phyloP scores from a whole-genome alignment of 1,140 invertebrate species.

The Bradysia coprophila region DNA sequence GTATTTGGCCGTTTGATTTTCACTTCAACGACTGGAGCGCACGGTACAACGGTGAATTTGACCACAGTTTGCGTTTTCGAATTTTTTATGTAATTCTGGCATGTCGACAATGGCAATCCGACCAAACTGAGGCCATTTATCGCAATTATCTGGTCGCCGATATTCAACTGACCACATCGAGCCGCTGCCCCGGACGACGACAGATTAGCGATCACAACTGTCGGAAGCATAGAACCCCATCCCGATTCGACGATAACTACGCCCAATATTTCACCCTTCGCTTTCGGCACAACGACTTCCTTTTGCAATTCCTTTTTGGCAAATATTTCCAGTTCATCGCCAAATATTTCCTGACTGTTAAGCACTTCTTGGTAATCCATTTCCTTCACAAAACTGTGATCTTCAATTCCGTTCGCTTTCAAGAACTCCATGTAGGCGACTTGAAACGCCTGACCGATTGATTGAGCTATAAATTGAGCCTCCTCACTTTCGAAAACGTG shows the following conservation, averaged over 20 bases:
- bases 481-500: slow-evolving; percentile 99
- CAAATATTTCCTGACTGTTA: slow-evolving; percentile 97
- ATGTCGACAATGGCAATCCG: slow-evolving; percentile 89
- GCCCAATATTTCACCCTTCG: slow-evolving; percentile 92
- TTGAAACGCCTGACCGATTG: slow-evolving; percentile 99
- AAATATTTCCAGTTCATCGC: slow-evolving; percentile 96
- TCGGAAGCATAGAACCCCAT: slow-evolving; percentile 98
- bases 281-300: slow-evolving; percentile 94
- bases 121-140: slow-evolving; percentile 98
- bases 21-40: slow-evolving; percentile 97
- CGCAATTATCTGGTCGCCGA: slow-evolving; percentile 99
- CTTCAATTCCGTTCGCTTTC: slow-evolving; percentile 97
- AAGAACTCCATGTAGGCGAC: slow-evolving; percentile 99
- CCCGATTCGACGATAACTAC: slow-evolving; percentile 98
- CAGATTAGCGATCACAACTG: slow-evolving; percentile 95
- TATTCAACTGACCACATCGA: slow-evolving; percentile 92
- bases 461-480: slow-evolving; percentile 97
- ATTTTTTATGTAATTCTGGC: slow-evolving; percentile 97
- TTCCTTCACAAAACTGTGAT: slow-evolving; percentile 95
- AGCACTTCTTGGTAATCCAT: slow-evolving; percentile 99
- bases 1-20: slow-evolving; percentile 98
- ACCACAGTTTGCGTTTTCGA: slow-evolving; percentile 96
- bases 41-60: slow-evolving; percentile 95
- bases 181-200: slow-evolving; percentile 89
- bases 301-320: slow-evolving; percentile 97